These are phyloP conservation scores for Xylocampa areola DNA, from an alignment of 2,888 invertebrate species.

Conservation along the genomic window DNA sequence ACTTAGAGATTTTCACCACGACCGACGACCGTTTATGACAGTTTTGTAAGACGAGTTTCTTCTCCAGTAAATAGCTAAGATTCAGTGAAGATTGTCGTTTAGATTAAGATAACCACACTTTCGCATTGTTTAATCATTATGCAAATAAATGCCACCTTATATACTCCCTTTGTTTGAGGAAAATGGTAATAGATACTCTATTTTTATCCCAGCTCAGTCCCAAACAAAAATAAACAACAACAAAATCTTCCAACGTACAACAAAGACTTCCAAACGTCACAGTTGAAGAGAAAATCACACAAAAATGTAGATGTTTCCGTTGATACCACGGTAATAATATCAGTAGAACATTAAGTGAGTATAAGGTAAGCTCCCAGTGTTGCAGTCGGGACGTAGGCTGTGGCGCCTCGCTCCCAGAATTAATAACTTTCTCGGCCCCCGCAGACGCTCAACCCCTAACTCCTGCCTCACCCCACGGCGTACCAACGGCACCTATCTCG, in stretches of 20 bases:
- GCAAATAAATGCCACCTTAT: background rate
- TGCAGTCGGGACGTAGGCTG: constrained; percentile 87
- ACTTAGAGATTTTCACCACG: too few relatives aligned
- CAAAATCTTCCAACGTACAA: too few relatives aligned
- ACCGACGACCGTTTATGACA: too few relatives aligned
- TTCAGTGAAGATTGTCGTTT: too few relatives aligned
- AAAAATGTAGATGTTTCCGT: constrained; percentile 44
- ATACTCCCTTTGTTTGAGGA: background rate
- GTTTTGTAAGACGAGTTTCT: too few relatives aligned
- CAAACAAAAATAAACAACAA: constrained; percentile 2
- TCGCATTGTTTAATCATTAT: background rate
- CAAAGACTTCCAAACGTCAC: too few relatives aligned
- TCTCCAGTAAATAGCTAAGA: too few relatives aligned
- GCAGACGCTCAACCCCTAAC: constrained; percentile 61
- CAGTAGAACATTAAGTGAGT: constrained; percentile 84
- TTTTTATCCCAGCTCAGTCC: background rate
- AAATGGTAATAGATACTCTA: background rate
- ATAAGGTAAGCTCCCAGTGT: constrained; percentile 85
- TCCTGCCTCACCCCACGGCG: constrained; percentile 64
- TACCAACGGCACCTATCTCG: constrained; percentile 72
- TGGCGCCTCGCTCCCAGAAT: constrained; percentile 88
- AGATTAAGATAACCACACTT: too few relatives aligned
- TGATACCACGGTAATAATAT: constrained; percentile 77
- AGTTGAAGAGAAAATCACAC: constrained; percentile 13
- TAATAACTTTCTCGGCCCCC: constrained; percentile 87